Evolutionary conservation across 2,797 vertebrate species (phyloP).

Genomic region (Microchirus variegatus): DNA sequence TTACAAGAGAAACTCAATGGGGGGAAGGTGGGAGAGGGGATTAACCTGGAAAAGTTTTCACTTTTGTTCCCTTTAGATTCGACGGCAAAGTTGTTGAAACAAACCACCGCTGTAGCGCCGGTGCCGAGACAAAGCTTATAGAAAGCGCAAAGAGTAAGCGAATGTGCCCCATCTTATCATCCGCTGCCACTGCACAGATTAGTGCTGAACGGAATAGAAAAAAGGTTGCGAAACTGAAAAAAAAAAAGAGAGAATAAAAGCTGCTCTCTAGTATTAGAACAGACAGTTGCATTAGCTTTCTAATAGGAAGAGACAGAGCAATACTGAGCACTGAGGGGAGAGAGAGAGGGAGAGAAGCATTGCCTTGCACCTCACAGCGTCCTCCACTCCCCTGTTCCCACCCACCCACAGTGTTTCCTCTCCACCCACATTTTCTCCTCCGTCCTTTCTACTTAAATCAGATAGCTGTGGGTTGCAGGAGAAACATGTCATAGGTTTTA

Average conservation of each 20-base stretch:
- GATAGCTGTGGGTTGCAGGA: constrained; percentile 59
- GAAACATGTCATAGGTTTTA: constrained; percentile 80
- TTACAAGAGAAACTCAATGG: constrained; percentile 53
- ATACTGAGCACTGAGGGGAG: constrained; percentile 66
- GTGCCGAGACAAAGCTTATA: constrained; percentile 60
- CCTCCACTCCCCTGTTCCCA: constrained; percentile 8
- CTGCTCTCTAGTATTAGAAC: constrained; percentile 83
- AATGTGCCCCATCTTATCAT: constrained; percentile 77
- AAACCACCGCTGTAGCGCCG: constrained; percentile 43
- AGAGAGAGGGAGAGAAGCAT: constrained; percentile 45
- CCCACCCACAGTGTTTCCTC: constrained; percentile 53
- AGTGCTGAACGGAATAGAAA: constrained; percentile 76
- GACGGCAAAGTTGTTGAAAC: constrained; percentile 70
- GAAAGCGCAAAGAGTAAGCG: constrained; percentile 54
- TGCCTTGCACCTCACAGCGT: constrained; percentile 28
- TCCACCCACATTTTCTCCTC: constrained; percentile 49
- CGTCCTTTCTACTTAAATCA: constrained; percentile 64
- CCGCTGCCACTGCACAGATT: constrained; percentile 80
- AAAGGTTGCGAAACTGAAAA: constrained; percentile 64
- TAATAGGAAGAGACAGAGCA: constrained; percentile 83
- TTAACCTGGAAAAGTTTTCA: constrained; percentile 60
- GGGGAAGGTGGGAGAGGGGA: constrained; percentile 30
- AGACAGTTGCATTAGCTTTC: constrained; percentile 84
- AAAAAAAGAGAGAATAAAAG: constrained; percentile 69
- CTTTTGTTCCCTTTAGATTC: constrained; percentile 26